A percentile compares a stretch with the other conserved stretches of the same genome.
These are phyloP conservation scores for Hylyphantes graminicola DNA, from an alignment of 1,140 invertebrate genomes.

Conservation along the genomic window DNA sequence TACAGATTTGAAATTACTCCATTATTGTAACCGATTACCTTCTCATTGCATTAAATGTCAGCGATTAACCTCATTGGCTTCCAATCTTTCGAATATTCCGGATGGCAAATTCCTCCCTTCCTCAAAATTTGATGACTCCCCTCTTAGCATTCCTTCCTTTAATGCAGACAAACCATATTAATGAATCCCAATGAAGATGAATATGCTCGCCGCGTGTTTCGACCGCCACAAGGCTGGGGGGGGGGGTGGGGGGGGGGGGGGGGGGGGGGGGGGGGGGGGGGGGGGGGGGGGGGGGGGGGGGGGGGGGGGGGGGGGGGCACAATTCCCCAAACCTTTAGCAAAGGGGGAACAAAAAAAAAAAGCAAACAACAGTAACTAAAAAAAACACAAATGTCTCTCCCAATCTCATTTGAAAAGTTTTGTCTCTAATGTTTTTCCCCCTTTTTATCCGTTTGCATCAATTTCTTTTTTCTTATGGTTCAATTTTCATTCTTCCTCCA, in stretches of 20 bases:
- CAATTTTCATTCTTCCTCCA: slow-evolving; percentile 21
- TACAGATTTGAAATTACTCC: slow-evolving; percentile 3
- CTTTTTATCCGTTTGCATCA: slow-evolving; percentile 18
- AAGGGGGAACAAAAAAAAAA: too few species aligned
- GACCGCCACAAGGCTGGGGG: too few species aligned
- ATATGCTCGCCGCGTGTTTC: slow-evolving; percentile 53
- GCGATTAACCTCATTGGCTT: slow-evolving; percentile 51
- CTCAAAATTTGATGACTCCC: slow-evolving; percentile 32
- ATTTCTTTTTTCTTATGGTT: slow-evolving; percentile 30
- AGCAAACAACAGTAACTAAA: slow-evolving; percentile 43
- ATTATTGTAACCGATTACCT: slow-evolving; percentile 11
- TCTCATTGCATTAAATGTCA: slow-evolving; percentile 43
- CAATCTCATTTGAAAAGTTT: slow-evolving; percentile 60
- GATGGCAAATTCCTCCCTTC: slow-evolving; percentile 43
- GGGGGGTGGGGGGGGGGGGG: too few species aligned
- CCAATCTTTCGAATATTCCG: slow-evolving; percentile 54
- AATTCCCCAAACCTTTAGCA: too few species aligned
- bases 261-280: too few species aligned
- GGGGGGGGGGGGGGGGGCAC: too few species aligned
- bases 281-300: too few species aligned
- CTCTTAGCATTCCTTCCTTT: slow-evolving; percentile 49
- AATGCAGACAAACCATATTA: slow-evolving; percentile 57
- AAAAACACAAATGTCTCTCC: slow-evolving; percentile 52
- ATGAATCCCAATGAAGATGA: slow-evolving; percentile 60
- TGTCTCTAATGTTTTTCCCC: slow-evolving; percentile 49